Base-by-base conservation (phyloP, 2,113 vertebrate species). In the Tenrec ecaudatus region DNA sequence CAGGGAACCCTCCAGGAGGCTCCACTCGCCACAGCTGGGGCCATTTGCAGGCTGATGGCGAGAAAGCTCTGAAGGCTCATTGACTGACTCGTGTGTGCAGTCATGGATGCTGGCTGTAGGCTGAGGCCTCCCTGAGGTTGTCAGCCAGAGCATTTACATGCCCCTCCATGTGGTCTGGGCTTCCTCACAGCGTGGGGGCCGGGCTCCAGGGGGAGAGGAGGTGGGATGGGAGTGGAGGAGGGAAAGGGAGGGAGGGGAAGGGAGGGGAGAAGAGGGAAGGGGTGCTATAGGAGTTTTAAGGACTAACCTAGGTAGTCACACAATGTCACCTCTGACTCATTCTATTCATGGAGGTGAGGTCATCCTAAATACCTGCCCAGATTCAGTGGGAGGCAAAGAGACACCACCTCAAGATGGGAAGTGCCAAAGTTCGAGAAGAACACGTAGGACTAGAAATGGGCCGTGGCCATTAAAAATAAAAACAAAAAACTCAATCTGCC, bases 281-380 rank as follows among this genome's bases (percentile, higher is more conserved):
- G 2, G 3, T 27, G 66, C 31, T 40, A 22, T 12, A 38, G 2
- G 20, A 68, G 29, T 83, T 71, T 84, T 81, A 69, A 38, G 79
- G 71, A n/a, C 78, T 66, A 33, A 36, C 71, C 82, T 11, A 76
- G 92, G 71, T 19, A 40, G 64, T 71, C 69, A 36, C 31, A 2
- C 31, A 11, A 1, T 81, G 73, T 88, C 11, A 31, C 62, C 64
- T 85, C 78, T 60, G 62, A 82, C 6, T 36, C 27, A 6, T 64
- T 47, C 11, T 17, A 10, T 71, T 33, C 76, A 77, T 53, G 10
- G 57, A 27, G 25, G 57, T 14, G 57, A 27, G 25, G 57, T 25
- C 12, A 33, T 66, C 33, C 75, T 86, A 86, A 64, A 88, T 87
- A 57, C 75, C 64, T 89, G 29, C 33, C 89, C 86, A 68, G 58